A percentile compares a stretch with the other conserved stretches of the same genome.
Evolutionary conservation across 2,113 vertebrate genomes (phyloP).

Genomic region (Rhabdomys dilectus): DNA sequence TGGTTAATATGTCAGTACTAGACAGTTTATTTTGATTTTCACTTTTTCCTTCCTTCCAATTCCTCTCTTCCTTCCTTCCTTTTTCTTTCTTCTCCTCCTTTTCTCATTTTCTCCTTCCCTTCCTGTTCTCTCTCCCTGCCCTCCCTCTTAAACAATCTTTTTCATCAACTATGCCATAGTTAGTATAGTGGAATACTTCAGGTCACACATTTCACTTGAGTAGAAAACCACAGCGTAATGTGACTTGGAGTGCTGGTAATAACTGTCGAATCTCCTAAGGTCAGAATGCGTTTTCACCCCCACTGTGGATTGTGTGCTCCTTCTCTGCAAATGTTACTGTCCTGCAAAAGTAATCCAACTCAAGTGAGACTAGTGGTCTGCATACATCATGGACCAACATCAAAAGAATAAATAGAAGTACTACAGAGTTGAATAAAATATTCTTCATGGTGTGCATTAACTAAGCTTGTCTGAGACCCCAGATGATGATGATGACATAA

Average conservation of each 20-base stretch:
- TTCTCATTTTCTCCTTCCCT: background rate
- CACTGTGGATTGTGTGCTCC: background rate
- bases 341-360: slow-evolving; percentile 31
- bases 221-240: background rate
- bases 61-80: no score
- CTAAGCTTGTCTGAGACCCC: background rate
- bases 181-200: background rate
- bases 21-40: background rate
- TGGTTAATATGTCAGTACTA: background rate
- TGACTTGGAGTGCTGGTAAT: background rate
- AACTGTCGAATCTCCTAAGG: background rate
- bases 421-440: background rate
- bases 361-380: background rate
- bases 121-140: background rate
- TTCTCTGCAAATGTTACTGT: background rate
- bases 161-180: background rate
- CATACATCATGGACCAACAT: background rate
- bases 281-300: background rate
- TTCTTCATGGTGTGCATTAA: background rate
- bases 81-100: no score
- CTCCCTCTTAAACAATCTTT: slow-evolving; percentile 16
- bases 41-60: background rate
- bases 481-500: no score
- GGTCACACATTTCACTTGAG: background rate
- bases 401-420: background rate